Evolutionary conservation across 2,888 invertebrate species (phyloP).

Genomic region (Drosophila koepferae): DNA sequence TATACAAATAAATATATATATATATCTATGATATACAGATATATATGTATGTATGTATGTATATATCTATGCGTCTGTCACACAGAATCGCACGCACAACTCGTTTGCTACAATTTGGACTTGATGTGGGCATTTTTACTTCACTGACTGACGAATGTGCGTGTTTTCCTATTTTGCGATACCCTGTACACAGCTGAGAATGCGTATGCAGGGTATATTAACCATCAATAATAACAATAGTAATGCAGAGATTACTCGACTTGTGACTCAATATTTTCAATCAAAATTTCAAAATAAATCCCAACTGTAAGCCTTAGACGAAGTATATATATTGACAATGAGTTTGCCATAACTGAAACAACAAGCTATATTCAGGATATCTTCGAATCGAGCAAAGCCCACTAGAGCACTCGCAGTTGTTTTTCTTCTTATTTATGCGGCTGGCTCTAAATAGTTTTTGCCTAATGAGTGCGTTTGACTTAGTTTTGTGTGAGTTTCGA

Average conservation of each 20-base stretch:
- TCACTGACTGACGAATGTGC: slow-evolving; percentile 40
- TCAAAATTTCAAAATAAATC: too few relatives aligned
- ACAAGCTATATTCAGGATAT: neutral
- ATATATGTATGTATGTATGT: neutral
- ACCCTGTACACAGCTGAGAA: neutral
- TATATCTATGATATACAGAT: neutral
- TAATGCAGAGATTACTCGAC: too few relatives aligned
- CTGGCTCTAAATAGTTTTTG: slow-evolving; percentile 62
- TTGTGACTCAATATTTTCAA: too few relatives aligned
- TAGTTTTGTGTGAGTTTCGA: slow-evolving; percentile 67
- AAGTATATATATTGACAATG: too few relatives aligned
- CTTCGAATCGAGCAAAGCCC: neutral
- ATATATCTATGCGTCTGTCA: slow-evolving; percentile 16
- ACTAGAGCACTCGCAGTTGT: slow-evolving; percentile 1
- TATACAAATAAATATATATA: neutral
- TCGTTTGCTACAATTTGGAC: slow-evolving; percentile 59
- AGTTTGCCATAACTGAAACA: neutral
- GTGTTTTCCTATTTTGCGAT: slow-evolving; percentile 27
- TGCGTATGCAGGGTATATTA: neutral
- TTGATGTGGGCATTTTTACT: slow-evolving; percentile 64
- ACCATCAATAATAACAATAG: too few relatives aligned
- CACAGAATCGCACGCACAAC: slow-evolving; percentile 38
- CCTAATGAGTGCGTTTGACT: slow-evolving; percentile 72
- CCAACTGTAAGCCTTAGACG: too few relatives aligned
- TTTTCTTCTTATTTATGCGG: slow-evolving; percentile 4